Percentiles rank a stretch among this genome's conserved stretches.
Evolutionary conservation across 1,140 invertebrate genomes (phyloP).

Genomic region (Drosophila pallidifrons): DNA sequence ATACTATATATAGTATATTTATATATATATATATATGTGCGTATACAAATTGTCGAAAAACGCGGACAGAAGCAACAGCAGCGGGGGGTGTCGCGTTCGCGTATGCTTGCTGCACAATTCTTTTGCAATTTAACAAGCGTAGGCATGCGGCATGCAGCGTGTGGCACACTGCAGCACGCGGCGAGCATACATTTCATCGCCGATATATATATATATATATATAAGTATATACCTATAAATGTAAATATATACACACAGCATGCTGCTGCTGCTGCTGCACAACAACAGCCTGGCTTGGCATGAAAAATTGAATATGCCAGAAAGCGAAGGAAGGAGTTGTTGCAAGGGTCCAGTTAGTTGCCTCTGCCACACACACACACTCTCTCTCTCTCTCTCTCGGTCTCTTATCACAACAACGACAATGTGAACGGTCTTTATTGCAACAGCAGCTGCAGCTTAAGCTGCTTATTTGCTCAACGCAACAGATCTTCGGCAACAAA

Average conservation of each 20-base stretch:
- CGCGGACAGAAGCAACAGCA: conserved; percentile 59
- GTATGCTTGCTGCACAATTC: conserved; percentile 43
- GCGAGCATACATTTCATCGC: conserved; percentile 21
- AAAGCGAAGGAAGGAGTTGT: not conserved
- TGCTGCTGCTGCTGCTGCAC: conserved; percentile 38
- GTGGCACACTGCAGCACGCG: not conserved
- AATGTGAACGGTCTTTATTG: conserved; percentile 29
- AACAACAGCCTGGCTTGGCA: conserved; percentile 78
- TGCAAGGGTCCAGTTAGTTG: conserved; percentile 36
- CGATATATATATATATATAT: not conserved
- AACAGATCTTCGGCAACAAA: not conserved
- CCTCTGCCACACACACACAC: conserved; percentile 18
- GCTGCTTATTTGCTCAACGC: conserved; percentile 1
- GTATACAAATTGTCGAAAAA: conserved; percentile 79
- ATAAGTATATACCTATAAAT: conserved; percentile 24
- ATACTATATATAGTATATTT: conserved; percentile 35
- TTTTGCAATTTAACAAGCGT: conserved; percentile 44
- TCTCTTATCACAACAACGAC: conserved; percentile 22
- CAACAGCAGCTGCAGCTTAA: conserved; percentile 35
- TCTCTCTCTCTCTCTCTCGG: too few species aligned
- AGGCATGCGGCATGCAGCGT: conserved; percentile 14
- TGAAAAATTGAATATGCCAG: conserved; percentile 78
- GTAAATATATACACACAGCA: conserved; percentile 34
- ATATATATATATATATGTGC: conserved; percentile 26
- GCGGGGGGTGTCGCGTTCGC: not conserved